Percentiles rank a stretch among this genome's conserved stretches.
phyloP scores from a whole-genome alignment of 2,888 invertebrate genomes.

The Sturmia bella region DNA sequence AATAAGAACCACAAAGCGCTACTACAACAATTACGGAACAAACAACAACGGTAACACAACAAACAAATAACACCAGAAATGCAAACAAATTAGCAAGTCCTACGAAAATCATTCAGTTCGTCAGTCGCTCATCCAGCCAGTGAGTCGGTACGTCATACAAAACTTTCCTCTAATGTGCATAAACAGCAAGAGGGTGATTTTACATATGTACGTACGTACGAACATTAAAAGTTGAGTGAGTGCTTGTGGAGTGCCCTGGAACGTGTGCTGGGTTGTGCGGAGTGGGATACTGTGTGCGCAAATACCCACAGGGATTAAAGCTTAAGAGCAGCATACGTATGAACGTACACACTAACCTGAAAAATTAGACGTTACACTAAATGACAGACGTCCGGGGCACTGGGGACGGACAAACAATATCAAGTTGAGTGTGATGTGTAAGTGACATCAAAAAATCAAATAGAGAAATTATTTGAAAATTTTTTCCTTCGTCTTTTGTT shows the following conservation, averaged over 20 bases:
- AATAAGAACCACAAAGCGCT: conserved; percentile 63
- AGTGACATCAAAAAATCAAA: conserved; percentile 71
- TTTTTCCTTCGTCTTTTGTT: conserved; percentile 26
- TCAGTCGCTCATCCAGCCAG: conserved; percentile 24
- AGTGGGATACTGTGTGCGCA: conserved; percentile 56
- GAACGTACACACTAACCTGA: conserved; percentile 61
- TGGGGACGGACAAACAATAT: conserved; percentile 23
- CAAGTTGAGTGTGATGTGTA: conserved; percentile 66
- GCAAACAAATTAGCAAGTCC: conserved; percentile 70
- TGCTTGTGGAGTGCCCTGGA: conserved; percentile 1
- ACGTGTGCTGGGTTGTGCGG: conserved; percentile 23
- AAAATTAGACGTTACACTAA: conserved; percentile 66
- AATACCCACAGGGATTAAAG: conserved; percentile 68
- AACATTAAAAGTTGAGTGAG: not conserved
- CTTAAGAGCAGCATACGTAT: conserved; percentile 59
- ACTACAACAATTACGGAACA: conserved; percentile 50
- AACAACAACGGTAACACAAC: conserved; percentile 35
- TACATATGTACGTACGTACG: not conserved
- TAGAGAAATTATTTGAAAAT: conserved; percentile 65
- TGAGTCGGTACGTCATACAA: conserved; percentile 3
- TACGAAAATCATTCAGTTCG: conserved; percentile 40
- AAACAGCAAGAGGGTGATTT: conserved; percentile 60
- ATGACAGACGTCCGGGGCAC: conserved; percentile 50
- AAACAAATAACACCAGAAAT: conserved; percentile 69
- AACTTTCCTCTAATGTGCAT: conserved; percentile 12